Percentiles rank a stretch among this genome's conserved stretches.
Conservation (phyloP, 2,888 invertebrate species). For the Seladonia tumulorum region DNA sequence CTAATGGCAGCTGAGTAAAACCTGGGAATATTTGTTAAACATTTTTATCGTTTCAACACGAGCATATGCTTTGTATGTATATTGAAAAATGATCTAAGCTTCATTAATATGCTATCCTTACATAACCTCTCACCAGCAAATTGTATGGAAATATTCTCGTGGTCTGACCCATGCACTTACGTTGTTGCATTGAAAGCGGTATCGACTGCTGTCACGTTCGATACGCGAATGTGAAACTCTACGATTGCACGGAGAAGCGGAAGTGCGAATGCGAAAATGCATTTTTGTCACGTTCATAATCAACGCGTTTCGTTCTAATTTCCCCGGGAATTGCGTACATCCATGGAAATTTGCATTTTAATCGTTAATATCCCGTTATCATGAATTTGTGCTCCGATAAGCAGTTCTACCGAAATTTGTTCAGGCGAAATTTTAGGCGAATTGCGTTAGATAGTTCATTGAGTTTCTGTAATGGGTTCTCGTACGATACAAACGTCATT, state of each 20-base stretch:
- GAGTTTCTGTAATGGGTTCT: slow-evolving; percentile 48
- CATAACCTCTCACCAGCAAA: neutral
- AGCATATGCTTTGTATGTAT: too few species aligned
- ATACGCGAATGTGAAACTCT: too few species aligned
- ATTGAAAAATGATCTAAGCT: too few species aligned
- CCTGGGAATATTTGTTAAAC: too few species aligned
- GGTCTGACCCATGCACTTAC: neutral
- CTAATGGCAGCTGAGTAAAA: too few species aligned
- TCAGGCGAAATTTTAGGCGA: slow-evolving; percentile 47
- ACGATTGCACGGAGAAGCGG: slow-evolving; percentile 14
- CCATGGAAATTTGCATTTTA: slow-evolving; percentile 55
- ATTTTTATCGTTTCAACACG: too few species aligned
- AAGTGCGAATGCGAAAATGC: neutral
- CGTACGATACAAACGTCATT: slow-evolving; percentile 36
- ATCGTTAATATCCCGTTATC: slow-evolving; percentile 60
- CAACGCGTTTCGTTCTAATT: slow-evolving; percentile 51
- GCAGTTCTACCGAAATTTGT: slow-evolving; percentile 50
- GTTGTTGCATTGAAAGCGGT: neutral
- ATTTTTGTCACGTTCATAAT: slow-evolving; percentile 52
- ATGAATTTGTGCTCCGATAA: slow-evolving; percentile 49
- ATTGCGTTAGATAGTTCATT: slow-evolving; percentile 53
- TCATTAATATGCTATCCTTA: too few species aligned
- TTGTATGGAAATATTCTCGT: neutral
- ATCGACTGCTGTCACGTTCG: neutral
- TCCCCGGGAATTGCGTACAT: slow-evolving; percentile 37